phyloP scores from a whole-genome alignment of 1,140 invertebrate species.

The Gryon sp. region DNA sequence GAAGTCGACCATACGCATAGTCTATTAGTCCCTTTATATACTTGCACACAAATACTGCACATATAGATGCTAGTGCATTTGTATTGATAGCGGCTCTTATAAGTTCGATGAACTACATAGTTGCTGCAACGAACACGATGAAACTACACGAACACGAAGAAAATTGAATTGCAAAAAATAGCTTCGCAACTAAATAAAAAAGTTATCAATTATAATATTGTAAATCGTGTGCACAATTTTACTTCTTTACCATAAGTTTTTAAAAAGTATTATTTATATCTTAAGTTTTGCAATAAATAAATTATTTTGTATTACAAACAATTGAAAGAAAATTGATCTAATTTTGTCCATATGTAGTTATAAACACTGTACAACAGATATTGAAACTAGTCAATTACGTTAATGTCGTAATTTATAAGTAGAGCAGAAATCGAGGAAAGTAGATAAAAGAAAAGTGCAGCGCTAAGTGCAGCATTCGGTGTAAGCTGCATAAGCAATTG shows the following conservation, averaged over 20 bases:
- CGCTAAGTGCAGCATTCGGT: conserved; percentile 8
- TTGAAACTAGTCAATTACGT: no score
- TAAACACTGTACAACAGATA: no score
- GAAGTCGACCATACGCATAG: conserved; percentile 57
- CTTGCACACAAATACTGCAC: conserved; percentile 45
- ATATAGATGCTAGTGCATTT: conserved; percentile 50
- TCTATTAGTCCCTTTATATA: conserved; percentile 60
- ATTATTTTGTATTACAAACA: no score
- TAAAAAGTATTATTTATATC: no score
- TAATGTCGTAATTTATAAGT: conserved; percentile 10
- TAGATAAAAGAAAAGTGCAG: conserved; percentile 53
- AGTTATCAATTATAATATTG: no score
- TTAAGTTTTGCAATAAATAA: no score
- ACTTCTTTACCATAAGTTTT: no score
- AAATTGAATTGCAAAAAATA: conserved; percentile 44
- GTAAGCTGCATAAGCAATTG: conserved; percentile 43
- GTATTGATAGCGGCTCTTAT: conserved; percentile 69
- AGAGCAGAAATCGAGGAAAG: conserved; percentile 50
- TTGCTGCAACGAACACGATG: conserved; percentile 48
- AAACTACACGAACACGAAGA: conserved; percentile 45
- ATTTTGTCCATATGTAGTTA: background rate
- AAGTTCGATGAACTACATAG: conserved; percentile 69
- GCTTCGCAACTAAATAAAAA: conserved; percentile 14
- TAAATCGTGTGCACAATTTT: background rate
- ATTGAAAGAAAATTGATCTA: background rate